phyloP scores from a whole-genome alignment of 2,888 invertebrate species.

The Meloe dianella region DNA sequence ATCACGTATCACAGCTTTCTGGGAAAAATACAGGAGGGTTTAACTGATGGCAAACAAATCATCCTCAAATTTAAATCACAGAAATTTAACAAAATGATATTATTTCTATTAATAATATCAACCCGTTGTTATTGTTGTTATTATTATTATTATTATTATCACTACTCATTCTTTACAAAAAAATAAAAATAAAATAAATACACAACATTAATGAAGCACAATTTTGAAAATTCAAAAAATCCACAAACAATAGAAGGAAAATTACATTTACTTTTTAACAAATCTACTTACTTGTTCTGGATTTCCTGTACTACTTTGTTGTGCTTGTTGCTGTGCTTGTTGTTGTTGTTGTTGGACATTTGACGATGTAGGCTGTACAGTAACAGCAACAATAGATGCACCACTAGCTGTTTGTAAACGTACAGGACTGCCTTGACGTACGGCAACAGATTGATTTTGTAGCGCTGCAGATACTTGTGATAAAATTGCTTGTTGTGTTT shows the following conservation, averaged over 20 bases:
- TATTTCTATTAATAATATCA: too few relatives aligned
- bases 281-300: conserved; percentile 55
- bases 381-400: conserved; percentile 65
- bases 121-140: too few relatives aligned
- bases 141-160: too few relatives aligned
- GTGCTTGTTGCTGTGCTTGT: conserved; percentile 35
- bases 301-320: conserved; percentile 44
- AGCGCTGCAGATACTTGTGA: conserved; percentile 65
- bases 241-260: not conserved
- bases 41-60: not conserved
- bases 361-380: conserved; percentile 58
- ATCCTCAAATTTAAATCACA: too few relatives aligned
- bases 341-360: conserved; percentile 40
- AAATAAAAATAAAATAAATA: not conserved
- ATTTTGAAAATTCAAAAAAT: too few relatives aligned
- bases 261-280: conserved; percentile 49
- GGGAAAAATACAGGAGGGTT: not conserved
- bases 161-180: too few relatives aligned
- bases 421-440: conserved; percentile 66
- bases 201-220: not conserved
- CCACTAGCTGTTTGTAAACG: conserved; percentile 61
- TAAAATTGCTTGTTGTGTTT: conserved; percentile 63
- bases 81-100: too few relatives aligned
- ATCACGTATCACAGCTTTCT: not conserved
- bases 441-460: conserved; percentile 59